These are phyloP conservation scores for Phalacrocorax pelagicus DNA, from an alignment of 2,113 vertebrate species.

Conservation along the genomic window DNA sequence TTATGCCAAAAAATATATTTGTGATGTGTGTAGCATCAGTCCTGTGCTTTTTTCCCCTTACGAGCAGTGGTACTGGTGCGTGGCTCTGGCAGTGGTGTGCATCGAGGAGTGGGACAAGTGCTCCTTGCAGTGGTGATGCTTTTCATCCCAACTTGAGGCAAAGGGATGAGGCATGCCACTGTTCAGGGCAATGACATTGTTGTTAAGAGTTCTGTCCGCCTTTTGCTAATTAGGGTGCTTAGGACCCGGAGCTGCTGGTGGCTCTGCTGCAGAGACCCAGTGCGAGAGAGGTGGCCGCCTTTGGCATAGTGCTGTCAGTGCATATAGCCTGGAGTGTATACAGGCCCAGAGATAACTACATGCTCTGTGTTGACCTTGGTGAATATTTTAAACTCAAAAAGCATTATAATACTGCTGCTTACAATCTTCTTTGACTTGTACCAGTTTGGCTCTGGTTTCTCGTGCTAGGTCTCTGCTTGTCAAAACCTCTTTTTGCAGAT, in stretches of 20 bases:
- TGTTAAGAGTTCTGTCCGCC: neutral
- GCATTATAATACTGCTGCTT: neutral
- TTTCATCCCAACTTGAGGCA: accelerated
- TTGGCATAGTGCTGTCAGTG: neutral
- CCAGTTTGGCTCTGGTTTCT: neutral
- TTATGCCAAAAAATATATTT: neutral
- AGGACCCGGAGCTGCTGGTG: neutral
- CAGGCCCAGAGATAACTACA: neutral
- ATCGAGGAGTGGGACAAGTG: accelerated
- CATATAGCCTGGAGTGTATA: accelerated
- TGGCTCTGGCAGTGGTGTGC: accelerated
- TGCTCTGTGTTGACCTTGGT: neutral
- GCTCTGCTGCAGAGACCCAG: neutral
- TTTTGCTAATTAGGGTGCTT: neutral
- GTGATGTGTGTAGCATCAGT: neutral
- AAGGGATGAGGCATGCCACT: neutral
- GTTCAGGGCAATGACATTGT: neutral
- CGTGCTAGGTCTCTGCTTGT: neutral
- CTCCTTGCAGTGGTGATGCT: neutral
- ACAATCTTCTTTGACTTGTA: neutral
- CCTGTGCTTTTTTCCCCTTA: neutral
- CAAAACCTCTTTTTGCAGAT: neutral
- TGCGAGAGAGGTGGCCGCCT: accelerated
- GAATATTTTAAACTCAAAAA: neutral
- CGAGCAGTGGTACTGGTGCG: accelerated